Evolutionary conservation across 64 coral and sea anemone species (phyloP).

Genomic region (Pocillopora verrucosa): DNA sequence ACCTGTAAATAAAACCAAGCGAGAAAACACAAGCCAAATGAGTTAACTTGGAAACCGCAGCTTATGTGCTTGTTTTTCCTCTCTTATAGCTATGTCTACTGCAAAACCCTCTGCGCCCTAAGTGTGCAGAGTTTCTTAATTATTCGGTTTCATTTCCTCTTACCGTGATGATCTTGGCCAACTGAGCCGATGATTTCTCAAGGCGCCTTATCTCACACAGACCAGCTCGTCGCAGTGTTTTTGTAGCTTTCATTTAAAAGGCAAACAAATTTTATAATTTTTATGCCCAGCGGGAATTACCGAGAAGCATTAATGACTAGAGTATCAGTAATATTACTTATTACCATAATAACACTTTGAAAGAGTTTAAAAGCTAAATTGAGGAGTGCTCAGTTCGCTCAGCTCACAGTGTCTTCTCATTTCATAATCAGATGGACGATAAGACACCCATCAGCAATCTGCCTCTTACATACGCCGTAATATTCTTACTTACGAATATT

Average conservation of each 20-base stretch:
- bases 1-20: not conserved
- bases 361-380: not conserved
- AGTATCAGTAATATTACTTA: not conserved
- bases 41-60: not conserved
- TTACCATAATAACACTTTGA: not conserved
- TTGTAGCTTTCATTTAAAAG: not conserved
- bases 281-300: not conserved
- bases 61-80: not conserved
- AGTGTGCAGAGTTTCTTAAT: no score
- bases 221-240: not conserved
- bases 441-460: not conserved
- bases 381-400: not conserved
- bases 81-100: not conserved
- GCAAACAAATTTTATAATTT: conserved; percentile 1
- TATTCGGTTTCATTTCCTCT: not conserved
- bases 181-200: not conserved
- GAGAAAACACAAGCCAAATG: not conserved
- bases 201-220: not conserved
- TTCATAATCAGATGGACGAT: not conserved
- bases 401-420: not conserved
- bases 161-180: not conserved
- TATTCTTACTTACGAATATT: not conserved
- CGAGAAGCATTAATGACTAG: not conserved
- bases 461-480: not conserved
- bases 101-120: not conserved